Base-by-base conservation (phyloP, 2,113 vertebrate genomes). In the Engraulis encrasicolus region DNA sequence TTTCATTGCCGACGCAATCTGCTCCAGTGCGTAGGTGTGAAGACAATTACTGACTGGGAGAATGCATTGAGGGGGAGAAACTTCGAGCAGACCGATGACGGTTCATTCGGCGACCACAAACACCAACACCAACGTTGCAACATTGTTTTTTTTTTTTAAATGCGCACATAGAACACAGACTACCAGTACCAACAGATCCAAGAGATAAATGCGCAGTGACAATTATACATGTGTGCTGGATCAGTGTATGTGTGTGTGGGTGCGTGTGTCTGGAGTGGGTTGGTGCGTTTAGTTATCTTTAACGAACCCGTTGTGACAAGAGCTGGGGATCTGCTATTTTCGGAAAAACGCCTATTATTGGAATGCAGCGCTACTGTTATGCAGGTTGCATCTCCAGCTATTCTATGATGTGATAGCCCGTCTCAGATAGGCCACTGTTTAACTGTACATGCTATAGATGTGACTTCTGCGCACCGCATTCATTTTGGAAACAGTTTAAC, bases 1-100 rank as follows among this genome's bases (percentile, higher is more conserved):
- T 82, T 82, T 82, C 66, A 36, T 34, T 34, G 66, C 34, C 66
- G 23, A 74, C 66, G 66, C 66, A 74, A 74, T 74, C 66, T 74
- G 66, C 66, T 34, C 66, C 0, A 31, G 31, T 74, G 66, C 66
- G 66, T 74, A 74, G 66, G 66, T 74, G 66, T 74, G 31, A 74
- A 66, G 66, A 74, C 66, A 74, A 74, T 74, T 74, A 74, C 66
- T 5, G 66, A 74, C 66, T 34, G 66, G 66, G 34, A 74, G 34
- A 74, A 74, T 74, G 66, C 34, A 74, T 31, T 74, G 66, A 74
- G 66, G 27, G 27, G 66, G 66, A 74, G 66, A 74, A 74, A 74
- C 66, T 74, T 74, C 27, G 27, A 74, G 61, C 27, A 71, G 27
- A 31, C 2, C 27, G 34, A 74, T 31, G 66, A 34, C 66, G 27